Conservation (phyloP, 2,113 vertebrate species). For the Cyanistes caeruleus region DNA sequence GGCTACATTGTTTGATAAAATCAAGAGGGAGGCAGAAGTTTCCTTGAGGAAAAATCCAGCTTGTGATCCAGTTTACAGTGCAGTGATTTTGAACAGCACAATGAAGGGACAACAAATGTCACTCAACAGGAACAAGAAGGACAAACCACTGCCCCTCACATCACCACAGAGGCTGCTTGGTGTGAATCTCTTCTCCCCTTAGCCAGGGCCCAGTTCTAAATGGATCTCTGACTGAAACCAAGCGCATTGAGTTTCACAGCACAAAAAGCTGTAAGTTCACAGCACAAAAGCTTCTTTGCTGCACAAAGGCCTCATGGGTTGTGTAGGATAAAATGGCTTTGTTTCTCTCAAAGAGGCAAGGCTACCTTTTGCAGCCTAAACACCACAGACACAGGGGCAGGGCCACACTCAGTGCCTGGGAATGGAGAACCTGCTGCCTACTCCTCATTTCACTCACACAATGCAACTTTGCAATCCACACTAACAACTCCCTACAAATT, state of each 20-base stretch:
- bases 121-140: neutral
- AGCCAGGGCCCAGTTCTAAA: neutral
- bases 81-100: neutral
- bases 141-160: neutral
- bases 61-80: fast-evolving
- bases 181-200: neutral
- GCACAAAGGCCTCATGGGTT: neutral
- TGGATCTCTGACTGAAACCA: neutral
- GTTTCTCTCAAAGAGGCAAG: neutral
- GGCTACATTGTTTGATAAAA: neutral
- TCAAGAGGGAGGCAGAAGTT: neutral
- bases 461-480: neutral
- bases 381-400: neutral
- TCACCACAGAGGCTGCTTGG: neutral
- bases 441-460: neutral
- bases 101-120: neutral
- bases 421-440: neutral
- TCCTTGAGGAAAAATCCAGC: neutral
- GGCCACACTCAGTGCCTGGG: neutral
- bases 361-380: neutral
- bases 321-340: neutral
- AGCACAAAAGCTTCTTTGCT: neutral
- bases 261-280: neutral
- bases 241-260: neutral
- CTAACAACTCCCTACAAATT: neutral